Evolutionary conservation across 2,797 vertebrate genomes (phyloP), one percentile per base, ranked within the genome.

Genomic region (Balearica regulorum): DNA sequence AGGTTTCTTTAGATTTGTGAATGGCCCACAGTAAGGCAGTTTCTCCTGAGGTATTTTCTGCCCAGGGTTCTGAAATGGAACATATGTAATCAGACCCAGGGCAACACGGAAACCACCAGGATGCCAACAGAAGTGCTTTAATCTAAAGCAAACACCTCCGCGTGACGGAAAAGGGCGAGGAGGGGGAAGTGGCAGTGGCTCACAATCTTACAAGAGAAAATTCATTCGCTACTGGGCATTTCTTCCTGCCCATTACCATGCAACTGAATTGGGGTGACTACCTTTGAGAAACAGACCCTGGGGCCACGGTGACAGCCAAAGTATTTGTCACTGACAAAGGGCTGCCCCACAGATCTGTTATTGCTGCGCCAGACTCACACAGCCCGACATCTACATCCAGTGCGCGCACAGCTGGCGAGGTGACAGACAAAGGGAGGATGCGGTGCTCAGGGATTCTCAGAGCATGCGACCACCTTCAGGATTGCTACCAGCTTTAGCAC

Each of bases 141-240:
- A 97, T 93, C 77, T 86, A 96, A 97, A 87, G 88, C 93, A 96
- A 96, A 91, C 83, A 95, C 51, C 87, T 91, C 66, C 93, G 88
- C 16, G 26, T 53, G 96, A 89, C 9, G n/a, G 88, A 65, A 86
- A 43, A 93, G 65, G 35, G 53, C 5, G 55, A 37, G 49, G 24
- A 65, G 54, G 62, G 58, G 76, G 61, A 48, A 89, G 65, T 2
- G 54, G 66, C 51, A 73, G 85, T 24, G 0, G 62, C 49, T 75
- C 16, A 5, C 4, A 44, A 68, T 25, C 87, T 61, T 49, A 28
- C 21, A 64, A 29, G 62, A 61, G 33, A 54, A 55, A 95, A 95
- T 29, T 39, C 71, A 51, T 83, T 72, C 51, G 82, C 89, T 83
- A 1, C 76, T 14, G 72, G 73, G 84, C 69, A 77, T 39, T 53